Percentiles rank a stretch among this genome's conserved stretches.
Evolutionary conservation across 1,140 invertebrate genomes (phyloP).

Genomic region (Aphaenogaster rudis): DNA sequence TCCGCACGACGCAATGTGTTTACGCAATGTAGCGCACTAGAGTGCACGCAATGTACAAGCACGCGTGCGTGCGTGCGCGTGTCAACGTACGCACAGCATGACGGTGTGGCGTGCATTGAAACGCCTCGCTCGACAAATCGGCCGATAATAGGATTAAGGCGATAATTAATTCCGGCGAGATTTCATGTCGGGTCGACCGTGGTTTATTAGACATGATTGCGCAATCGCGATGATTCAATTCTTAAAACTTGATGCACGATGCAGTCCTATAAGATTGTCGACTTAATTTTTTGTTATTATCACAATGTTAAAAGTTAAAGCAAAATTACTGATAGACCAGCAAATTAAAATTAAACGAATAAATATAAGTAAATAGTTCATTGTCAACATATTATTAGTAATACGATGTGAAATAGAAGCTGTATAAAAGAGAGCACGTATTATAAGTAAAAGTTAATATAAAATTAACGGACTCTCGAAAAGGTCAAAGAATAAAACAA

Average conservation of each 20-base stretch:
- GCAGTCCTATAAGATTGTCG: no score
- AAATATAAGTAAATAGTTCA: neutral
- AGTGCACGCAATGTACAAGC: slow-evolving; percentile 22
- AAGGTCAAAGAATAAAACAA: no score
- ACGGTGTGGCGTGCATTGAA: slow-evolving; percentile 69
- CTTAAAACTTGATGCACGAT: slow-evolving; percentile 33
- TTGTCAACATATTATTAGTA: neutral
- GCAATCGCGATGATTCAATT: slow-evolving; percentile 70
- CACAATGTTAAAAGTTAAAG: neutral
- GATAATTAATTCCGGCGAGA: slow-evolving; percentile 79
- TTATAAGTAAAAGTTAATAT: neutral
- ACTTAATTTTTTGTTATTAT: neutral
- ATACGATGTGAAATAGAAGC: neutral
- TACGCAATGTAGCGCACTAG: slow-evolving; percentile 65
- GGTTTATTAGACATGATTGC: slow-evolving; percentile 34
- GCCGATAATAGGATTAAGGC: slow-evolving; percentile 83
- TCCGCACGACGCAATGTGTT: slow-evolving; percentile 66
- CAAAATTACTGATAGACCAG: neutral
- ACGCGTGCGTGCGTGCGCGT: slow-evolving; percentile 41
- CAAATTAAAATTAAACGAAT: neutral
- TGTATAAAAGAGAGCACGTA: neutral
- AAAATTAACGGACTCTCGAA: neutral
- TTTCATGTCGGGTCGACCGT: slow-evolving; percentile 67
- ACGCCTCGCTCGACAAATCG: slow-evolving; percentile 80
- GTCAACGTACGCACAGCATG: slow-evolving; percentile 60